These are phyloP conservation scores for Calidris pygmaea DNA, from an alignment of 2,113 vertebrate species.

Conservation along the genomic window DNA sequence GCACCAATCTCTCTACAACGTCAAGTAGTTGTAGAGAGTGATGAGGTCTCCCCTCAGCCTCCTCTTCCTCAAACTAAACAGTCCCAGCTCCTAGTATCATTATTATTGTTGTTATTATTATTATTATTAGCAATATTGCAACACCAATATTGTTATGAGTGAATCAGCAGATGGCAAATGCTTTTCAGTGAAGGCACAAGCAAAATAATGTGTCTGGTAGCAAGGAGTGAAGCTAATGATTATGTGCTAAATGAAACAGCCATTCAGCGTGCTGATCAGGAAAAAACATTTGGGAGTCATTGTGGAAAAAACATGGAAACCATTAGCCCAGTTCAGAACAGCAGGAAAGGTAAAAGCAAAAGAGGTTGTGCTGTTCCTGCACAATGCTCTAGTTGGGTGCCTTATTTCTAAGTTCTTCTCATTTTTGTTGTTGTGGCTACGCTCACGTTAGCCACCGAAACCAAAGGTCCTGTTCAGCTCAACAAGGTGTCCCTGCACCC, in stretches of 20 bases:
- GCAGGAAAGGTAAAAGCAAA: not conserved
- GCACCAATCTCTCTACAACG: too few relatives aligned
- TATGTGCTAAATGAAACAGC: slow-evolving; percentile 64
- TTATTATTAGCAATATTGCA: not conserved
- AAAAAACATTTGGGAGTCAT: slow-evolving; percentile 65
- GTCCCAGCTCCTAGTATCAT: not conserved
- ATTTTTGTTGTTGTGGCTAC: not conserved
- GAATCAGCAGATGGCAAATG: slow-evolving; percentile 52
- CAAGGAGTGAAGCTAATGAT: slow-evolving; percentile 41
- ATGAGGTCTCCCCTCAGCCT: too few relatives aligned
- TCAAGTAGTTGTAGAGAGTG: too few relatives aligned
- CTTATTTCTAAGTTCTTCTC: not conserved
- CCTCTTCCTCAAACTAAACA: too few relatives aligned
- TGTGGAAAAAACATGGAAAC: slow-evolving; percentile 64
- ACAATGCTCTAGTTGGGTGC: not conserved
- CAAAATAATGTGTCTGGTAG: slow-evolving; percentile 41
- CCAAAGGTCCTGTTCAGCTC: not conserved
- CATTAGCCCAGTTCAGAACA: not conserved
- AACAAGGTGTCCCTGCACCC: fast-evolving
- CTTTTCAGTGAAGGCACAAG: slow-evolving; percentile 22
- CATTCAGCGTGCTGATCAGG: slow-evolving; percentile 31
- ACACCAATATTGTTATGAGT: not conserved
- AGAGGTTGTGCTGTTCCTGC: not conserved
- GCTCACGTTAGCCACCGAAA: not conserved
- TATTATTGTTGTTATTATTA: not conserved